Base-by-base conservation (phyloP, 1,140 invertebrate species). In the Cyclargus thomasi region DNA sequence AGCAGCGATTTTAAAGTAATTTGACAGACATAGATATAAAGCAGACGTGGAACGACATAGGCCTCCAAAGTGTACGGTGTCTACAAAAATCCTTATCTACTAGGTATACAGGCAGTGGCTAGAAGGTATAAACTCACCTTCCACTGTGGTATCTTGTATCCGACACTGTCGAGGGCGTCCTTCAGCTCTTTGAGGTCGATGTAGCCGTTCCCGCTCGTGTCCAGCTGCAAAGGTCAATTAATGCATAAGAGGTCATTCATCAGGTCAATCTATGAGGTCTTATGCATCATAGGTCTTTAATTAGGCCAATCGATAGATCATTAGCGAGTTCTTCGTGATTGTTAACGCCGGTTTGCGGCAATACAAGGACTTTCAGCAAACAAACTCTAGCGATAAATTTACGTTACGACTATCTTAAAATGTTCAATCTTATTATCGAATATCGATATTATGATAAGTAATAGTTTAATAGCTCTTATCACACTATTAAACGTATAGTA, bases 121-220 rank as follows among this genome's bases (percentile, higher is more conserved):
- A 47, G 39, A 47, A 14, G 14, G 10, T 18, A 36, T 63, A 63
- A 17, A 74, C 77, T 78, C 67, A 91, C 90, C 91, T 97, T 93
- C 93, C 97, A 99, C 64, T 96, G 96, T 36, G 98, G 97, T 74
- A 99, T 93, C 92, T 99, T 99, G 85, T 98, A 96, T 18, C 97
- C 97, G 74, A 96, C 96, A 65, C 94, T 91, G 78, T 98, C 96
- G n/a, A 99, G 91, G 0, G 97, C 97, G 62, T 94, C 94, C 79
- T 97, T 96, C 23, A 99, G 91, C 85, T 99, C 97, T 67, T 94
- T 94, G 66, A 97, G 87, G 76, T 97, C 96, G 70, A 99, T 97
- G 88, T 93, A 96, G 5, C 97, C 97, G 92, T 96, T 97, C 62
- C 94, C 94, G 91, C 98, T 97, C 80, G 93, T 94, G 83, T 99